Base-by-base conservation (phyloP, 2,888 invertebrate genomes). In the Diaprepes abbreviatus region DNA sequence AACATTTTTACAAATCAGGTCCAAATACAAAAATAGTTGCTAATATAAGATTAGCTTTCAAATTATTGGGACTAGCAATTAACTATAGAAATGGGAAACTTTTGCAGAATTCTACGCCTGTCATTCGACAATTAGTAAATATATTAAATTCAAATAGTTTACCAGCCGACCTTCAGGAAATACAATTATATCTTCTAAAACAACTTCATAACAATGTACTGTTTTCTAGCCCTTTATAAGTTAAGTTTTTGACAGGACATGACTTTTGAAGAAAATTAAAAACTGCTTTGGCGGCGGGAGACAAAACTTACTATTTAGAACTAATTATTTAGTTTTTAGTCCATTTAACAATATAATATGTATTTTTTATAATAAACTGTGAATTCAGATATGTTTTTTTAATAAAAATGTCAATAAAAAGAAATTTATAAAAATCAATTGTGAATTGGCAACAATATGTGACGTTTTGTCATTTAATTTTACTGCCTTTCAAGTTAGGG, bases 131-230 rank as follows among this genome's bases (percentile, higher is more conserved):
- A n/a, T 77, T 92, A 6, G 80, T 87, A 6, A 85, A 87, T 79
- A 82, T 89, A 19, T 85, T 88, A 33, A 85, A 85, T 76, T 80
- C 66, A 3, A 66, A 5, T 31, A 5, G 6, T 31, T 31, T 31
- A n/a, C n/a, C n/a, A n/a, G n/a, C n/a, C n/a, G n/a, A n/a, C 95
- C 95, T 79, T 95, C 95, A 0, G 95, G 95, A 80, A 95, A 96
- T 7, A 96, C 82, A 70, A 96, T 90, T 0, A 95, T 95, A 78
- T 95, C 90, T 76, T 93, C 90, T 68, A 94, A 85, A 54, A 91
- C 87, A 1, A 95, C 87, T 82, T 93, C 90, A 83, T 87, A 94
- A 0, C 92, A 90, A 69, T 87, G 83, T 36, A 89, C 81, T 24
- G 87, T 84, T 90, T 87, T 12, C 86, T 84, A 1, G 85, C 78